Evolutionary conservation across 2,888 invertebrate genomes (phyloP), one percentile per base, ranked within the genome.

Genomic region (Catonia carolina): DNA sequence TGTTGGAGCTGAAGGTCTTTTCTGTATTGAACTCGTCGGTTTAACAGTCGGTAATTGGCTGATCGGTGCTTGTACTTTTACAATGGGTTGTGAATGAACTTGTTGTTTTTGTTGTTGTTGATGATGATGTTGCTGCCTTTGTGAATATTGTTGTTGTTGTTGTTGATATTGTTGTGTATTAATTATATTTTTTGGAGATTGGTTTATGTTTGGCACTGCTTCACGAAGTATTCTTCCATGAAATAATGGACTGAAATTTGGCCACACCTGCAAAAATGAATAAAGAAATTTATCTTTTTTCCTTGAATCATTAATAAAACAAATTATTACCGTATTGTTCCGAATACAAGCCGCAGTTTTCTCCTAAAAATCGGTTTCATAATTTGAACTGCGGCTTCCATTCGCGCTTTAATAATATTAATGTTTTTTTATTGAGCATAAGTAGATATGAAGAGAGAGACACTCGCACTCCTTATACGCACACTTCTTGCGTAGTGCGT

Each of bases 161-260:
- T n/a, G n/a, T n/a, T n/a, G n/a, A n/a, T n/a, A n/a, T 6, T 15
- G 3, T 12, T 31, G 33, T 12, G 27, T 15, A 17, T 27, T 18
- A 15, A 31, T 31, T 7, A 20, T 15, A 2, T 15, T 33, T 5
- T 27, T 18, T 15, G 31, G 31, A 7, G 12, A 49, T 50, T 51
- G 22, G 15, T 10, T 17, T 15, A 42, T 39, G 20, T 33, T 23
- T 23, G 51, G 20, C 47, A 54, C 54, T 12, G 61, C 53, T 36
- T 60, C 61, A n/a, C 63, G 47, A n/a, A 62, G 54, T 36, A 63
- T 62, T 15, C 63, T 33, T 37, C 61, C 58, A 49, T 63, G 60
- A 33, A 60, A 60, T 27, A 63, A 36, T n/a, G 59, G 60, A 12
- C 62, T 61, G 14, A 63, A 60, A 5, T 62, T 61, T 1, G 61